Base-by-base conservation (phyloP, 2,888 invertebrate species). In the Zygothrica quintamaculata region DNA sequence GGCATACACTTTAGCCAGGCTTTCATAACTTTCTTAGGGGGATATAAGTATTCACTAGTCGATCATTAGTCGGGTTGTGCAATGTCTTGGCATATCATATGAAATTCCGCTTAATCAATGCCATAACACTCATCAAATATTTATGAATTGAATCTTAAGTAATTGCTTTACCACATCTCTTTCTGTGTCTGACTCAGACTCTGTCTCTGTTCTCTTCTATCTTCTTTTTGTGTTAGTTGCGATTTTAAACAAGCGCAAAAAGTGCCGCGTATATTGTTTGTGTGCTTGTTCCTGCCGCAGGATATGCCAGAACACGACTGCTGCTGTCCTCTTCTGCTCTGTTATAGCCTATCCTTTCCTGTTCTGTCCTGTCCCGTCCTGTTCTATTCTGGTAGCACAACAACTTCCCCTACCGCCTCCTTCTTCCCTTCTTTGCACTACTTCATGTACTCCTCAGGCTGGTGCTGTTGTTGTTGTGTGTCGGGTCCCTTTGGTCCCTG, bases 181-280 rank as follows among this genome's bases (percentile, higher is more conserved):
- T 12, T 29, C 18, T n/a, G 8, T 11, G 3, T 39, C 33, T 15
- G 9, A 33, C 13, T 15, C 12, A 26, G 0, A 31, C 34, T 12
- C 16, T 18, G 36, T 42, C 29, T 25, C 22, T 43, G 4, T 11
- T 9, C 15, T 6, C 18, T 22, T 5, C 5, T 22, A 22, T 22
- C 47, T 67, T 58, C 52, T 68, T 75, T 74, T 76, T 77, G 69
- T 74, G n/a, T 74, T 77, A 77, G 77, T 77, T 77, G 73, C 77
- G 69, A 60, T 65, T 62, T 65, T 31, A 73, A 73, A 60, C 59
- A 46, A 65, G 46, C 56, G 46, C 62, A 53, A 56, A 33, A 51
- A 51, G 50, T 15, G 25, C 43, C 33, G 33, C 44, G 29, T 36
- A 11, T 31, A 16, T 11, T 42, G 31, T 11, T 1, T 52, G 34